Base-by-base conservation (phyloP, 2,797 vertebrate species). In the Fringilla coelebs region DNA sequence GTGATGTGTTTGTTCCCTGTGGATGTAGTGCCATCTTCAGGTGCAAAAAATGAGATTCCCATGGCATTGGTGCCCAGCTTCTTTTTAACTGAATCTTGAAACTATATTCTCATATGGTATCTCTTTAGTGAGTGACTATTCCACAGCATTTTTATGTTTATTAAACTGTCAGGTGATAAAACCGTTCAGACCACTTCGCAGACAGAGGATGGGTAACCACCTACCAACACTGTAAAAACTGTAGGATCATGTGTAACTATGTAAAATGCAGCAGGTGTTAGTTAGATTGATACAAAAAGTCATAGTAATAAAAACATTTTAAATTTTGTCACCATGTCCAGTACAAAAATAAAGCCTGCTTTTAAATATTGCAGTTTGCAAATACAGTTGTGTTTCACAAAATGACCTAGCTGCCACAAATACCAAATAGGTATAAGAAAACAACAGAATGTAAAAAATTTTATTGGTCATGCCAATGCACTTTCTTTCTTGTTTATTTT, bases 11-110 rank as follows among this genome's bases (percentile, higher is more conserved):
- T 60, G 26, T 48, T 89, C 52, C 61, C 36, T 61, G 43, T 51
- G 61, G 19, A 25, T 85, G 73, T 70, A 93, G 80, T 94, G 94
- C 91, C 95, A 86, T 62, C 96, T 96, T 85, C 91, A 89, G 94
- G 83, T 38, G 15, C 43, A 46, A 15, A 36, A 55, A 61, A 17
- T 25, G 31, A 49, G 20, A 55, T 52, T 85, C 52, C 72, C 58
- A n/a, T 8, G 5, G 29, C n/a, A n/a, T 8, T 5, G 5, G 11
- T 68, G 48, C 20, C 46, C 4, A 1, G 4, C 45, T 83, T 36
- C 11, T 77, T 49, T 48, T 49, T 28, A 40, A 7, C 31, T 49
- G 7, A 51, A 14, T 51, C 21, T 36, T 80, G 17, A 43, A 71
- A n/a, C 9, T 31, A 24, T 20, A 7, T 63, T 52, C 86, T 65